Base-by-base conservation (phyloP, 2,113 vertebrate species). In the Irena cyanogastra region DNA sequence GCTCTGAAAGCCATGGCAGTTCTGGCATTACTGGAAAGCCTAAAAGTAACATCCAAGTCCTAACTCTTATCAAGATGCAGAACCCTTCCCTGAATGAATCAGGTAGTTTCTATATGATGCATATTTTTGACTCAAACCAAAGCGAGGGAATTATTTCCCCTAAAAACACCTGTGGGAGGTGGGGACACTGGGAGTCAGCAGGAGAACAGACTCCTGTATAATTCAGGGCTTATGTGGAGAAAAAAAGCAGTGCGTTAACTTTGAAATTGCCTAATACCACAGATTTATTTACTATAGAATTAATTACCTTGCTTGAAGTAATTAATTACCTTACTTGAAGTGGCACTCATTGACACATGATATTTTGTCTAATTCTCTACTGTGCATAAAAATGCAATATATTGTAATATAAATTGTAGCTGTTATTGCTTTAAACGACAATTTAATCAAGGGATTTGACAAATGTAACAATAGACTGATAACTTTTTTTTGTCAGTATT, bases 251-350 rank as follows among this genome's bases (percentile, higher is more conserved):
- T 37, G 24, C 4, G 20, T 60, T 63, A 57, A 53, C 52, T 91
- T 71, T 79, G 27, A 77, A 76, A 65, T 50, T 53, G 13, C 61
- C 57, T 92, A 87, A 87, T n/a, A 33, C 3, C 42, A 65, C 37
- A 28, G 45, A 72, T 24, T 19, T 75, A 82, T 64, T 95, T 89
- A 66, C 60, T 74, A 54, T 2, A 50, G 41, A 87, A 93, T 88
- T 88, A 90, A 91, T 80, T 77, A 83, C 35, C 52, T 89, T 90
- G 50, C 63, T 88, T 78, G 56, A 89, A 91, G 69, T 63, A 82
- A 90, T 85, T 91, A 90, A 89, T 76, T 83, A 79, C 26, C 30
- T 89, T 82, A 83, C 63, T 83, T 87, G 57, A 91, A 94, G 84
- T 72, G 50, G 12, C 22, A 64, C 13, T 93, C 52, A 45, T 53